Conservation (phyloP, 2,888 invertebrate species). For the Diaphora mendica region DNA sequence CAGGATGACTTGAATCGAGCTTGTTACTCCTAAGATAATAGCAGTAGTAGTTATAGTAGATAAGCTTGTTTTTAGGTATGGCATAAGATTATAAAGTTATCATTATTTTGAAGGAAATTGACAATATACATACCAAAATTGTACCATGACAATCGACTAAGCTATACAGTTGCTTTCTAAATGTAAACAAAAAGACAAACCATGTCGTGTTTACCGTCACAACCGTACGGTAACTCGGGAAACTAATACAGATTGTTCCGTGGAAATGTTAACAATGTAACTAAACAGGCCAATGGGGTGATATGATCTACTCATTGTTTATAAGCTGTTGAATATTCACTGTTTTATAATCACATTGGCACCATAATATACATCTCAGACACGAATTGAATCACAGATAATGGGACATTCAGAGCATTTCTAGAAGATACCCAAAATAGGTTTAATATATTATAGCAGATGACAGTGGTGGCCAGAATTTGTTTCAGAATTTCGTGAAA, state of each 20-base stretch:
- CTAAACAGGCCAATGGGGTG: constrained; percentile 62
- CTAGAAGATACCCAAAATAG: background rate
- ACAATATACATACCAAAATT: background rate
- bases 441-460: too few species aligned
- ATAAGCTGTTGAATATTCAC: constrained; percentile 46
- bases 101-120: background rate
- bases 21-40: background rate
- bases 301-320: constrained; percentile 67
- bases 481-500: too few species aligned
- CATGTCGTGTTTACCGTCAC: constrained; percentile 61
- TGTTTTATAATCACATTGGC: constrained; percentile 25
- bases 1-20: background rate
- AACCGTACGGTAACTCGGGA: constrained; percentile 61
- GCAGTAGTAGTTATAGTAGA: too few species aligned
- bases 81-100: too few species aligned
- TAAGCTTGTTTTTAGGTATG: too few species aligned
- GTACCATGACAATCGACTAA: background rate
- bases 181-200: constrained; percentile 50
- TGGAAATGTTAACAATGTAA: constrained; percentile 66
- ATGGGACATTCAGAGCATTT: background rate
- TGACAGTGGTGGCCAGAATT: too few species aligned
- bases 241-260: constrained; percentile 50
- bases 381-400: background rate
- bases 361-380: background rate
- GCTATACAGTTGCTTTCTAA: constrained; percentile 11